Percentiles rank a stretch among this genome's conserved stretches.
phyloP scores from a whole-genome alignment of 2,113 vertebrate species.

The Rhea pennata region DNA sequence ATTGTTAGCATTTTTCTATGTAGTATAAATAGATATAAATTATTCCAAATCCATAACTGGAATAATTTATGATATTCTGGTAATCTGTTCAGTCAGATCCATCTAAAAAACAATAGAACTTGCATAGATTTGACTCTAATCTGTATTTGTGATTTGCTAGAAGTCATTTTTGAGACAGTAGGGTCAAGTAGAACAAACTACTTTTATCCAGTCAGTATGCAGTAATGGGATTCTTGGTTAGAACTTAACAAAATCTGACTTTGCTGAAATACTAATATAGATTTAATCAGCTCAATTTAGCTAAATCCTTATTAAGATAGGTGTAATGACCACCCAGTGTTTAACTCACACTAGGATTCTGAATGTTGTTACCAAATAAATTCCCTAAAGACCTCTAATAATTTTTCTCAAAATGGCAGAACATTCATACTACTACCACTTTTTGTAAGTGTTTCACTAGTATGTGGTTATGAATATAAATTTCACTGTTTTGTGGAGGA shows the following conservation, averaged over 20 bases:
- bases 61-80: not conserved
- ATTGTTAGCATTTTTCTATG: not conserved
- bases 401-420: not conserved
- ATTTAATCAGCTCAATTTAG: slow-evolving; percentile 54
- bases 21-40: not conserved
- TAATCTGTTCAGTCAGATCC: not conserved
- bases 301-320: slow-evolving; percentile 49
- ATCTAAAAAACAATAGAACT: not conserved
- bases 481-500: not conserved
- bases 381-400: not conserved
- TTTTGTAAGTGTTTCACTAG: not conserved
- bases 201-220: not conserved
- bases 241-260: slow-evolving; percentile 54
- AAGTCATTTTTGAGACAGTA: not conserved
- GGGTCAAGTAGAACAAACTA: not conserved
- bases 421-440: not conserved
- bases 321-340: slow-evolving; percentile 27
- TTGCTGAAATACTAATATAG: slow-evolving; percentile 43
- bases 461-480: not conserved
- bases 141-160: not conserved
- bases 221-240: slow-evolving; percentile 10
- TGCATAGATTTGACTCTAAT: not conserved
- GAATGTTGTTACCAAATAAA: not conserved
- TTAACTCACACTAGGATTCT: not conserved
- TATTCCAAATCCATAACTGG: not conserved